Percentiles rank a stretch among this genome's conserved stretches.
phyloP scores from a whole-genome alignment of 1,140 invertebrate species.

The Homarus americanus region DNA sequence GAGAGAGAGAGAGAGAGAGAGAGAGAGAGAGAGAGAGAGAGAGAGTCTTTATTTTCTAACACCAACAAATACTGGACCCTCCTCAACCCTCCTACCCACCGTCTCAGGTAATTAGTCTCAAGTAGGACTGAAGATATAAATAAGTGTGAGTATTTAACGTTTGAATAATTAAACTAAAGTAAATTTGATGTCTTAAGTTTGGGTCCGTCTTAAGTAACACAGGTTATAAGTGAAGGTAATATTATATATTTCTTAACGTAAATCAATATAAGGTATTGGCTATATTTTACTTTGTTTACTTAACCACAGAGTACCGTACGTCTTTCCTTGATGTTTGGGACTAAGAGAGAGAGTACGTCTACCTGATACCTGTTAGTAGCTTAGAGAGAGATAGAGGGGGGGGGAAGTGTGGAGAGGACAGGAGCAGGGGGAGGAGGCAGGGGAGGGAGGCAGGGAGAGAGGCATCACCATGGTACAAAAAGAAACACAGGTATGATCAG shows the following conservation, averaged over 20 bases:
- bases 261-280: no score
- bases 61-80: not conserved
- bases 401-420: no score
- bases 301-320: not conserved
- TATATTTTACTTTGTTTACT: no score
- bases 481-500: not conserved
- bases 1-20: constrained; percentile 23
- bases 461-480: not conserved
- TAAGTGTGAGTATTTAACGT: not conserved
- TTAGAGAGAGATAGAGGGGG: no score
- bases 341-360: not conserved
- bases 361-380: not conserved
- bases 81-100: no score
- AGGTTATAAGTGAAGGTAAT: not conserved
- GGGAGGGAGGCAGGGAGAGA: no score
- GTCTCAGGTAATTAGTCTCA: no score
- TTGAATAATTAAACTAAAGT: not conserved
- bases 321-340: not conserved
- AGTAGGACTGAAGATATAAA: not conserved
- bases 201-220: not conserved
- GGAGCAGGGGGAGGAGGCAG: no score
- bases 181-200: not conserved
- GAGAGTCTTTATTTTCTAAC: not conserved
- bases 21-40: not conserved
- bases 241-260: no score